A percentile compares a stretch with the other conserved stretches of the same genome.
Evolutionary conservation across 2,797 vertebrate species (phyloP).

Genomic region (Psittacula derbiana): DNA sequence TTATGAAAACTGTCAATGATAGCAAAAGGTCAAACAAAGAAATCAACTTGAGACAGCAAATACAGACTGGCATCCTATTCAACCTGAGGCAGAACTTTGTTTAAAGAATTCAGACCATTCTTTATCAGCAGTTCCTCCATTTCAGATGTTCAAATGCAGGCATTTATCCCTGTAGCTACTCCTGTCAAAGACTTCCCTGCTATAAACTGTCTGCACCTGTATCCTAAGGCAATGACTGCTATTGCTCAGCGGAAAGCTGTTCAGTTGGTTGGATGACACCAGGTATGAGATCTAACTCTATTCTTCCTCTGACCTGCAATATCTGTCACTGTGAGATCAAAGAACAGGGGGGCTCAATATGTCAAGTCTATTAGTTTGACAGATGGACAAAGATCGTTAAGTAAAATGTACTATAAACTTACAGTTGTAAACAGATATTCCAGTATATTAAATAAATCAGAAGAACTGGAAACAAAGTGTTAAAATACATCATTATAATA

Average conservation of each 20-base stretch:
- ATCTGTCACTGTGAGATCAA: slow-evolving; percentile 60
- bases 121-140: slow-evolving; percentile 58
- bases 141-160: slow-evolving; percentile 61
- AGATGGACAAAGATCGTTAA: neutral
- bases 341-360: neutral
- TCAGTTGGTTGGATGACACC: neutral
- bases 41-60: slow-evolving; percentile 52
- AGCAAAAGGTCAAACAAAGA: slow-evolving; percentile 58
- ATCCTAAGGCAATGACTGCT: slow-evolving; percentile 27
- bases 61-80: slow-evolving; percentile 12
- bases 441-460: neutral
- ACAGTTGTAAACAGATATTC: neutral
- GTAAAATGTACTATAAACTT: neutral
- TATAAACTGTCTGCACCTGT: slow-evolving; percentile 54
- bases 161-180: slow-evolving; percentile 57
- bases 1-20: slow-evolving; percentile 40
- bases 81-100: slow-evolving; percentile 8
- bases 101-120: slow-evolving; percentile 30
- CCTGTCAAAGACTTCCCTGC: slow-evolving; percentile 52
- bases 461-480: neutral
- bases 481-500: neutral
- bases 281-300: neutral
- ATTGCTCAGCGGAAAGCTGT: neutral
- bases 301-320: slow-evolving; percentile 17
- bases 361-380: slow-evolving; percentile 36